phyloP scores from a whole-genome alignment of 2,113 vertebrate genomes.

The Aspiorhynchus laticeps region DNA sequence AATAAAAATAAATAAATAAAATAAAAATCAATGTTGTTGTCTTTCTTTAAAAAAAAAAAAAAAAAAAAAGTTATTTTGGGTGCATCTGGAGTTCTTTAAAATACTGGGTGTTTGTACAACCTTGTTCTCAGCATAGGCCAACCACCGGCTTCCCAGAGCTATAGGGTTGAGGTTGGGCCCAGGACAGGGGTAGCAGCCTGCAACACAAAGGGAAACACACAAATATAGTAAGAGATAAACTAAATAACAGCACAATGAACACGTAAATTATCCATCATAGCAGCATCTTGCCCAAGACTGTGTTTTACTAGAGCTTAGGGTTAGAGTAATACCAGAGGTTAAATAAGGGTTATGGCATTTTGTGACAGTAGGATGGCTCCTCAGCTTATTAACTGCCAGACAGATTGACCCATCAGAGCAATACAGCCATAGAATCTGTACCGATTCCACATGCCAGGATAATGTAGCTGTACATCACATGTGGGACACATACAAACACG shows the following conservation, averaged over 20 bases:
- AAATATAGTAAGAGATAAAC: not conserved
- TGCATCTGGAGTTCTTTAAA: not conserved
- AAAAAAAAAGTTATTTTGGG: not conserved
- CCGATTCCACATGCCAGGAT: constrained; percentile 9
- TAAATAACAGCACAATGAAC: not conserved
- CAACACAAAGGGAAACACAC: constrained; percentile 45
- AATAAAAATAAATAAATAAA: not conserved
- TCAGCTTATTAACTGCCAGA: constrained; percentile 80
- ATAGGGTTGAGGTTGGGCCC: constrained; percentile 97
- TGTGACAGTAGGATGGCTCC: constrained; percentile 73
- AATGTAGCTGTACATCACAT: not conserved
- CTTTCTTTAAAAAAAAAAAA: not conserved
- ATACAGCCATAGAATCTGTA: constrained; percentile 20
- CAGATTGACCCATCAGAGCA: constrained; percentile 69
- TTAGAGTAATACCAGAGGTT: constrained; percentile 15
- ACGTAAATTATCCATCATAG: not conserved
- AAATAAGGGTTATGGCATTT: constrained; percentile 70
- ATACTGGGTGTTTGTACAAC: constrained; percentile 70
- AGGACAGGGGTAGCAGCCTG: constrained; percentile 96
- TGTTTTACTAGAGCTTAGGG: constrained; percentile 32
- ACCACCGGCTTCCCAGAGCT: constrained; percentile 93
- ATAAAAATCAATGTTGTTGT: not conserved
- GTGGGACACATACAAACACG: not conserved
- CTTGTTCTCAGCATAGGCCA: constrained; percentile 98
- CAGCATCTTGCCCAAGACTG: not conserved